Evolutionary conservation across 2,113 vertebrate genomes (phyloP), one percentile per base, ranked within the genome.

Genomic region (Lycocorax pyrrhopterus): DNA sequence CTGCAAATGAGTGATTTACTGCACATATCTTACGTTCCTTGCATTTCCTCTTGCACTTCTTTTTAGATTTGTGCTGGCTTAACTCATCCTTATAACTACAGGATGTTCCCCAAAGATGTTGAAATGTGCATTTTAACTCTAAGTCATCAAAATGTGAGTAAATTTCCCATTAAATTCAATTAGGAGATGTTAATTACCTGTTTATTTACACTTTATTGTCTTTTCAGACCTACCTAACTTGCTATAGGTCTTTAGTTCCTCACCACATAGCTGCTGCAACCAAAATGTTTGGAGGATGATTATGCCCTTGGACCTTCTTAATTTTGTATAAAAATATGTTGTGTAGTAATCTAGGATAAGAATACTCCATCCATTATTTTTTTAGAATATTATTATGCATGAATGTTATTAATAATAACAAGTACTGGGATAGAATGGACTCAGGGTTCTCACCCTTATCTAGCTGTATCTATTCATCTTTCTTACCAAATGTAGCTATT

Each of bases 1-100:
- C 39, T 55, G 26, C 17, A 82, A 82, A 95, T 43, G 19, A 67
- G 37, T 63, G 35, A 26, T 76, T 71, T 78, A 37, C 19, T 92
- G 6, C 37, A 58, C n/a, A 1, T 63, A 30, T 43, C 59, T 87
- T 49, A 60, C 0, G 10, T 72, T 77, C 9, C 37, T 89, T 78
- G 23, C 12, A 12, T 93, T 92, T 46, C 51, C 12, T 91, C 30
- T 89, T 29, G 21, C 53, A 79, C 6, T 89, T 79, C 78, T 87
- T 51, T 88, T 43, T 89, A 99, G 98, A 94, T 99, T 87, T 99
- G 99, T 51, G 98, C 98, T 33, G 96, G 96, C 37, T 92, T 99
- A 58, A 90, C 86, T 51, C 98, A 99, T 96, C 98, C 98, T 7
- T 99, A 98, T 41, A 95, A 96, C 30, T 76, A 87, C 30, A 94